Evolutionary conservation across 2,113 vertebrate genomes (phyloP).

Genomic region (Nettapus auritus): DNA sequence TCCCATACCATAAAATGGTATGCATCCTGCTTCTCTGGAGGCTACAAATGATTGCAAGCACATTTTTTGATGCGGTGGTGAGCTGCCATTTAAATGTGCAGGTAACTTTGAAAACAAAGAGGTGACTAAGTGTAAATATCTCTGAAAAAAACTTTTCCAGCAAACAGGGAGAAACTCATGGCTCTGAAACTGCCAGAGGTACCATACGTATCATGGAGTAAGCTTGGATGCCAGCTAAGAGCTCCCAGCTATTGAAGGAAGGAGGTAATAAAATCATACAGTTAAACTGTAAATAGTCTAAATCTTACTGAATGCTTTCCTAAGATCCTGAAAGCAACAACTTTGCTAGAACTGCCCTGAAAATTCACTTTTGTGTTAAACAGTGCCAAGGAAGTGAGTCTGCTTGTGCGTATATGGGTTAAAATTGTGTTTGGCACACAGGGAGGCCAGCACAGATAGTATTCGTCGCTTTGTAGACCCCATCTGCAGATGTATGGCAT

Average conservation of each 20-base stretch:
- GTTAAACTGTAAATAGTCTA: not conserved
- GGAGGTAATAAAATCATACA: not conserved
- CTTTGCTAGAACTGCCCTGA: not conserved
- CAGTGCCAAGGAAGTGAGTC: not conserved
- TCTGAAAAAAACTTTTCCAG: not conserved
- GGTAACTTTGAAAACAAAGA: not conserved
- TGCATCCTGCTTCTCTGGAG: not conserved
- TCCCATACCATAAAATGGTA: not conserved
- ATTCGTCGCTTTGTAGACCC: not conserved
- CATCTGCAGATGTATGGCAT: fast-evolving
- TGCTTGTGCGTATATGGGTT: too few species aligned
- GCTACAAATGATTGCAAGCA: not conserved
- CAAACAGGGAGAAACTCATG: too few species aligned
- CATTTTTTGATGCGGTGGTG: not conserved
- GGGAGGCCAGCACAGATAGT: not conserved
- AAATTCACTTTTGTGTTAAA: not conserved
- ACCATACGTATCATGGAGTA: not conserved
- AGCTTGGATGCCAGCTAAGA: not conserved
- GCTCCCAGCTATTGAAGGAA: not conserved
- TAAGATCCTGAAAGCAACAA: not conserved
- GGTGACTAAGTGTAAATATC: not conserved
- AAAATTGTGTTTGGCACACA: fast-evolving
- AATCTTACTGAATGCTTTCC: not conserved
- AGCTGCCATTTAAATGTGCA: not conserved
- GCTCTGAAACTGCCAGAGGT: not conserved